Evolutionary conservation across 1,140 invertebrate species (phyloP), one percentile per base, ranked within the genome.

Genomic region (Philotrypesis tridentata): DNA sequence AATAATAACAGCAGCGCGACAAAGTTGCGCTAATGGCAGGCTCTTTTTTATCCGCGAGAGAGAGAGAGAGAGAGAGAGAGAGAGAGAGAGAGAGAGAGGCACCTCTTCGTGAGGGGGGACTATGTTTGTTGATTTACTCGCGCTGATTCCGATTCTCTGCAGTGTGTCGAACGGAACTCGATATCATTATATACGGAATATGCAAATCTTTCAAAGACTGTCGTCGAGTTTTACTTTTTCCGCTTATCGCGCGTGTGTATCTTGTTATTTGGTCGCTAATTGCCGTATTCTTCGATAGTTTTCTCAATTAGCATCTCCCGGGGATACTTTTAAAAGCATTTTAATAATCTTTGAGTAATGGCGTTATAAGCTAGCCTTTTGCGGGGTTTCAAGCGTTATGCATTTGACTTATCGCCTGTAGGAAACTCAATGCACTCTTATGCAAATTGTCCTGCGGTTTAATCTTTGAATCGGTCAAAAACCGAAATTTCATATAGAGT

Each of bases 1-100:
- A n/a, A n/a, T n/a, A n/a, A n/a, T n/a, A n/a, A n/a, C 33, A 80
- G 43, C 63, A 37, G 33, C 48, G 33, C 25, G 55, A 73, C 70
- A 80, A 80, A 63, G 68, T 80, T 80, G 70, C 78, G 43, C 55
- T 80, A 73, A 80, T 73, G 55, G 68, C 73, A 79, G 68, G 37
- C 76, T 78, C 40, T 33, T 68, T 29, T 79, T 79, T 60, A 48
- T 31, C 12, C 48, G 4, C 0, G 21, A 17, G n/a, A n/a, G n/a
- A n/a, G n/a, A n/a, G n/a, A n/a, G n/a, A n/a, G n/a, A n/a, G n/a
- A n/a, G n/a, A n/a, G n/a, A n/a, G n/a, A n/a, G n/a, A n/a, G n/a
- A n/a, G n/a, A n/a, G n/a, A n/a, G n/a, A n/a, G n/a, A n/a, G n/a
- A n/a, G n/a, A n/a, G n/a, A n/a, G n/a, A n/a, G n/a, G 4, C 0